These are phyloP conservation scores for Caenorhabditis drosophilae DNA, from an alignment of 2,888 invertebrate genomes.

Conservation along the genomic window DNA sequence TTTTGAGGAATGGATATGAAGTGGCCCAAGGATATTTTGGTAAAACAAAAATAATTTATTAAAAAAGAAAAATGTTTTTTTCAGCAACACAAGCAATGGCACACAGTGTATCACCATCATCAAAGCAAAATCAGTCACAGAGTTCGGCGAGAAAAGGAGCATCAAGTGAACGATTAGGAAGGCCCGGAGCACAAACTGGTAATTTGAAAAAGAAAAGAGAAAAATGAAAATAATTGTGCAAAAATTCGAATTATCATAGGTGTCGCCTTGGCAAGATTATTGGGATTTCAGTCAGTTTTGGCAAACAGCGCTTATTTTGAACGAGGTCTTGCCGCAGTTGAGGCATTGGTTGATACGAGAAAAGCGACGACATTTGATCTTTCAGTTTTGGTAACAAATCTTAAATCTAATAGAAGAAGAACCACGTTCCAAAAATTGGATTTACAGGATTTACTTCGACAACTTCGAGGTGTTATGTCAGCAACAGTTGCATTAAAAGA, in stretches of 20 bases:
- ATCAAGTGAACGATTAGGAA: slow-evolving; percentile 47
- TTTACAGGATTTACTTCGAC: slow-evolving; percentile 85
- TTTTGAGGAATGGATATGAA: slow-evolving; percentile 64
- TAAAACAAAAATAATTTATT: slow-evolving; percentile 1
- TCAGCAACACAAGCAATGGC: slow-evolving; percentile 39
- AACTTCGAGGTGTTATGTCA: slow-evolving; percentile 90
- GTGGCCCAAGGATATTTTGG: slow-evolving; percentile 45
- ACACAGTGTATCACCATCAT: slow-evolving; percentile 33
- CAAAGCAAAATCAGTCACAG: neutral
- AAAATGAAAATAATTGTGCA: too few species aligned
- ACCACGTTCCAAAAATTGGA: too few species aligned
- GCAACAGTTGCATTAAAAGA: slow-evolving; percentile 91
- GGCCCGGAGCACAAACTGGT: slow-evolving; percentile 78
- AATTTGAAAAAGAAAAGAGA: too few species aligned
- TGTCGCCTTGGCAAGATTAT: slow-evolving; percentile 90
- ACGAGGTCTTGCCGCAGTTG: slow-evolving; percentile 80
- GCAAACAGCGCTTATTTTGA: slow-evolving; percentile 89
- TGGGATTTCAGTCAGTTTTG: slow-evolving; percentile 74
- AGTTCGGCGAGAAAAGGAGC: slow-evolving; percentile 14
- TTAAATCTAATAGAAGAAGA: too few species aligned
- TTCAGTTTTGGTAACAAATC: slow-evolving; percentile 49
- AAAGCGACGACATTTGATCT: slow-evolving; percentile 56
- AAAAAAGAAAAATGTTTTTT: slow-evolving; percentile 2
- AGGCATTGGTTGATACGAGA: slow-evolving; percentile 48
- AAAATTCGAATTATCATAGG: too few species aligned